These are phyloP conservation scores for Anagrus nilaparvatae DNA, from an alignment of 1,140 invertebrate species.

Conservation along the genomic window DNA sequence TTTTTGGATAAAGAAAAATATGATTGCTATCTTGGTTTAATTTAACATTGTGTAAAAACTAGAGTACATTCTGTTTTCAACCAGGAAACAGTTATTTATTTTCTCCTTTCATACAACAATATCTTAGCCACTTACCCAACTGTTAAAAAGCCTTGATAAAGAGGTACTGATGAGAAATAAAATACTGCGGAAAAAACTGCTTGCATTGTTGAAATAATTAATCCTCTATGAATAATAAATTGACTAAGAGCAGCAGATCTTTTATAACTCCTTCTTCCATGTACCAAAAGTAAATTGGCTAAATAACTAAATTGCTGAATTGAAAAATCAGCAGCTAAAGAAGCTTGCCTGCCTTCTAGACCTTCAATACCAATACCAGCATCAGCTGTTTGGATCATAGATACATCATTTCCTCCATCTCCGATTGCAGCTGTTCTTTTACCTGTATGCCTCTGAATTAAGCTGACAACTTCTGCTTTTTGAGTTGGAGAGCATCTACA, in stretches of 20 bases:
- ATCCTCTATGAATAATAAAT: constrained; percentile 96
- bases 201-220: constrained; percentile 98
- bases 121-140: constrained; percentile 61
- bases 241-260: constrained; percentile 91
- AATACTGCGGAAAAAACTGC: constrained; percentile 98
- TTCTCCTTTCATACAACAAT: too few species aligned
- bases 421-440: constrained; percentile 75
- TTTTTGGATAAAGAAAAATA: too few species aligned
- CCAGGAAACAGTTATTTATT: too few species aligned
- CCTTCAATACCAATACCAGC: constrained; percentile 93
- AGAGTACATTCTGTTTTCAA: too few species aligned
- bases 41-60: too few species aligned
- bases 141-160: constrained; percentile 98
- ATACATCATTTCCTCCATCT: constrained; percentile 82
- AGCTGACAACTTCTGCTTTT: constrained; percentile 88
- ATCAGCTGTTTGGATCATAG: constrained; percentile 93
- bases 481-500: constrained; percentile 97
- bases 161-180: constrained; percentile 92
- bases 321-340: constrained; percentile 97
- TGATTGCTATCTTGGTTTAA: too few species aligned
- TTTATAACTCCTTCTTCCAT: constrained; percentile 93
- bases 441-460: constrained; percentile 82
- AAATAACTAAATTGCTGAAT: constrained; percentile 87
- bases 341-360: constrained; percentile 89
- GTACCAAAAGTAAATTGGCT: constrained; percentile 79